A percentile compares a stretch with the other conserved stretches of the same genome.
These are phyloP conservation scores for Hirtodrosophila trivittata DNA, from an alignment of 2,888 invertebrate species.

Conservation along the genomic window DNA sequence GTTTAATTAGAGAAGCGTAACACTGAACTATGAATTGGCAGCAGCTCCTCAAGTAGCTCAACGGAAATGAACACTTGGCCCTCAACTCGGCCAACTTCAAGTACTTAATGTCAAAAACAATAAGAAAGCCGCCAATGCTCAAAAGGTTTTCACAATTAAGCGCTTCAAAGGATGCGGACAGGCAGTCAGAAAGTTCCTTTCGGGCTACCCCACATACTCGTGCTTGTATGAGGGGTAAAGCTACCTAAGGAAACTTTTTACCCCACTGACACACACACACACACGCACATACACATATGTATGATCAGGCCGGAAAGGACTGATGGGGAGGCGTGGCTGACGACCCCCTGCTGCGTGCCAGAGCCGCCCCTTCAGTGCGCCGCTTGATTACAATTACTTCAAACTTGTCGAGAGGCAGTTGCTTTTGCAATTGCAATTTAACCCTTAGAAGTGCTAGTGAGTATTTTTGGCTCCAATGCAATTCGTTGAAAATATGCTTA, in stretches of 20 bases:
- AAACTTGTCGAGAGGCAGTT: conserved; percentile 51
- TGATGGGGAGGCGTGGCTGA: conserved; percentile 43
- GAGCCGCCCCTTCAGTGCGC: conserved; percentile 47
- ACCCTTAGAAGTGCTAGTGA: conserved; percentile 34
- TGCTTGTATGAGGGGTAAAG: background rate
- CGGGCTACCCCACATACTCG: background rate
- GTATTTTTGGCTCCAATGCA: no score
- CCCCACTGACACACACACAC: conserved; percentile 50
- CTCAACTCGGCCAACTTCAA: conserved; percentile 36
- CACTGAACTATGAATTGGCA: conserved; percentile 44
- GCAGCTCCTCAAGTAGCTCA: no score
- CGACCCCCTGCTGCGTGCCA: conserved; percentile 50
- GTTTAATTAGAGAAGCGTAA: conserved; percentile 63
- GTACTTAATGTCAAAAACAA: conserved; percentile 67
- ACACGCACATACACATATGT: conserved; percentile 11
- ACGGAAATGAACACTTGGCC: conserved; percentile 73
- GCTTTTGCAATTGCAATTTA: conserved; percentile 64
- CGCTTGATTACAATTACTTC: conserved; percentile 73
- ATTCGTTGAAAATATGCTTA: no score
- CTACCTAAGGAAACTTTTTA: conserved; percentile 39
- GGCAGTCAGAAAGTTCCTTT: conserved; percentile 21
- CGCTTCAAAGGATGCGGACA: conserved; percentile 53
- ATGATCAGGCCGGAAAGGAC: conserved; percentile 41
- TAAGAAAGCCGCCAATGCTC: conserved; percentile 49
- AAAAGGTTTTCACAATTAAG: conserved; percentile 64